Base-by-base conservation (phyloP, 2,888 invertebrate genomes). In the Dorcus parallelipipedus region DNA sequence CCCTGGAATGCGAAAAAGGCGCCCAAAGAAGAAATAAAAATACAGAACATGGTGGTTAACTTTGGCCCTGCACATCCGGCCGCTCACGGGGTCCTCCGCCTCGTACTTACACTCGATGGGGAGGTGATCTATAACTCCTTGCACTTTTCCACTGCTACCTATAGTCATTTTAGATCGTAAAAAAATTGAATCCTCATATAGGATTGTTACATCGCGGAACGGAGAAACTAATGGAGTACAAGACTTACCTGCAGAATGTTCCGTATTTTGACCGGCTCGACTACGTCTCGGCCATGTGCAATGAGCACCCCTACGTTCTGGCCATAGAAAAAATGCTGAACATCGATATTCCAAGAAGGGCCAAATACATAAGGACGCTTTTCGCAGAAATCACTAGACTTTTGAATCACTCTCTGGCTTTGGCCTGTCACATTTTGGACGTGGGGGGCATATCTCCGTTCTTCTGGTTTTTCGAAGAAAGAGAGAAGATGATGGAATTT, bases 11-110 rank as follows among this genome's bases (percentile, higher is more conserved):
- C 47, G 23, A 42, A 33, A 33, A 54, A 43, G 47, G 20, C 26
- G 10, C 53, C 49, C 7, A 14, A 63, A 64, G 9, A 70, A 66
- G 40, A 64, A 56, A 38, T 52, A 52, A 59, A 58, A 38, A 17
- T 65, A 33, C 39, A 59, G 26, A 66, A 62, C 40, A 60, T 56
- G 49, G 81, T 82, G 61, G 76, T 94, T 9, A 95, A 95, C 75
- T 94, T 94, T 76, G 95, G 95, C 0, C 95, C 95, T 0, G 89
- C 90, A 65, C 95, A 95, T 80, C 95, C 95, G 1, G 93, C 95
- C 3, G 95, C 95, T 42, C 95, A 95, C 73, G 95, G 95, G 6
- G 94, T 94, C 40, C 79, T 95, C 23, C 83, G 94, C 51, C 79
- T 95, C 50, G 86, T 95, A 7, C 76, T 93, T 20, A 87, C 91